Base-by-base conservation (phyloP, 2,888 invertebrate species). In the Aphidius colemani region DNA sequence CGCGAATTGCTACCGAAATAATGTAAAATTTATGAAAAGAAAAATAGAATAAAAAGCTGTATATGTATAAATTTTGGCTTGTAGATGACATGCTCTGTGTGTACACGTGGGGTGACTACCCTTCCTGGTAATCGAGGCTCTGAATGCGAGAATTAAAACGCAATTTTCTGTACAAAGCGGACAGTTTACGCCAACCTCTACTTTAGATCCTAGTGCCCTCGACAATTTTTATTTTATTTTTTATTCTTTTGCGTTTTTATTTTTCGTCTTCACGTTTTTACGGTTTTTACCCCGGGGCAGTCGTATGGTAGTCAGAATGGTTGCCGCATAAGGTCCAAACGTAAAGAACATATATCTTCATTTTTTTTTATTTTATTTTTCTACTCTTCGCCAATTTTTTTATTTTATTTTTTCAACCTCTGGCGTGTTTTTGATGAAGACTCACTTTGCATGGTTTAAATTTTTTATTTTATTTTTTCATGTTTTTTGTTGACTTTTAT, bases 121-220 rank as follows among this genome's bases (percentile, higher is more conserved):
- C 65, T 66, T 69, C 53, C 48, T 72, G 72, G 72, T 72, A 75
- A 71, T 67, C 71, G 70, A 72, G 73, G 74, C 68, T 70, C 73
- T 79, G 79, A 80, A 79, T 77, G 77, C 75, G 74, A 72, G 78
- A 81, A 81, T 81, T 81, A 81, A 81, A 81, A 81, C 80, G 81
- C 81, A 80, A 81, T 81, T 81, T 78, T 74, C 76, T 73, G 71
- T 73, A 81, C 81, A 81, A 81, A 81, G 77, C 78, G 75, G 77
- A 77, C 77, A 79, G 80, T 80, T 81, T 80, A 78, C 75, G 75
- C 77, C 72, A 68, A 73, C 67, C 76, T 71, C 72, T 69, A 71
- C 62, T 60, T 45, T 39, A 57, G 46, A 45, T 30, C 30, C 45
- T 58, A 59, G 48, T 57, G 48, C 61, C 41, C 48, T 48, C 53